A percentile compares a stretch with the other conserved stretches of the same genome.
Evolutionary conservation across 2,797 vertebrate genomes (phyloP).

Genomic region (Darevskia mixta): DNA sequence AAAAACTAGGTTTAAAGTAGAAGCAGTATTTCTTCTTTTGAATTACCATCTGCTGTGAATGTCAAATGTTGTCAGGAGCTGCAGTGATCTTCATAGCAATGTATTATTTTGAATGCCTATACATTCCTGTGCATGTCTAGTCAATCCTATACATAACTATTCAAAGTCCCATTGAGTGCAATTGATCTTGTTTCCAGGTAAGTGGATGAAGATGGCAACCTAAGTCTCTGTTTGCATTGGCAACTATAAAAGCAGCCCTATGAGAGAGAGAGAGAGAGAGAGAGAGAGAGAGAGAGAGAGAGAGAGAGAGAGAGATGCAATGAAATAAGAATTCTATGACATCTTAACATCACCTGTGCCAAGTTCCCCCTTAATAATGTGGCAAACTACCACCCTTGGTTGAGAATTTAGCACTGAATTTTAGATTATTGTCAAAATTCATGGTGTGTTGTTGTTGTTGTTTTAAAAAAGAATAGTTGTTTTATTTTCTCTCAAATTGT

Average conservation of each 20-base stretch:
- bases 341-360: conserved; percentile 7
- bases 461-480: neutral
- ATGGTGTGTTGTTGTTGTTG: neutral
- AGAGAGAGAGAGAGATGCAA: neutral
- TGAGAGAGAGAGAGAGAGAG: no score
- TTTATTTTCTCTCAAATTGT: neutral
- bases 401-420: conserved; percentile 5
- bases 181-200: no score
- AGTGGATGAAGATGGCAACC: no score
- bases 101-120: conserved; percentile 19
- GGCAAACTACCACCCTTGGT: neutral
- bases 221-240: neutral
- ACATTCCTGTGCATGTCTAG: no score
- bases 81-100: conserved; percentile 29
- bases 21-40: neutral
- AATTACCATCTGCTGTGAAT: conserved; percentile 18
- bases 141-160: no score
- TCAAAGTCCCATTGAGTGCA: no score
- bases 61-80: conserved; percentile 36
- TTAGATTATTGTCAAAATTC: neutral
- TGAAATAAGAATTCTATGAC: conserved; percentile 20
- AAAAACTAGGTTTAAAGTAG: conserved; percentile 28
- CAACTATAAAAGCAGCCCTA: conserved; percentile 7
- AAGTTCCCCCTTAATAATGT: neutral
- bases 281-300: no score